Conservation (phyloP, 1,140 invertebrate species). For the Calosoma granatense region DNA sequence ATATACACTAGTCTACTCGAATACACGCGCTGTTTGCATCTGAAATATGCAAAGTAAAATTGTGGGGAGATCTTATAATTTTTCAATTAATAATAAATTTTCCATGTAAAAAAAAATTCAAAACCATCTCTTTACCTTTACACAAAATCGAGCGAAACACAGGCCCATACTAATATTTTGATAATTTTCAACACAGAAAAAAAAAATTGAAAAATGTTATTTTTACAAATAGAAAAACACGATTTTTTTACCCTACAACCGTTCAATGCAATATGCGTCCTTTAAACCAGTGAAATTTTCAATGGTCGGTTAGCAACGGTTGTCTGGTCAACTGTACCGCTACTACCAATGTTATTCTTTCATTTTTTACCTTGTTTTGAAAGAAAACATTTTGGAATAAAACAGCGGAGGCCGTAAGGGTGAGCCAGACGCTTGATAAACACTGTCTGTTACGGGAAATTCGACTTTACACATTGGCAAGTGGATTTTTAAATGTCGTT, state of each 20-base stretch:
- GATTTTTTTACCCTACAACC: constrained; percentile 10
- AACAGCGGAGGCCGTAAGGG: neutral
- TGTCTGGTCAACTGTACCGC: neutral
- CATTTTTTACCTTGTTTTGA: constrained; percentile 25
- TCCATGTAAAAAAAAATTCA: too few species aligned
- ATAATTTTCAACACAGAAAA: neutral
- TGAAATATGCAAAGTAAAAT: too few species aligned
- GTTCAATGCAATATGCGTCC: neutral
- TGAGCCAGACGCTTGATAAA: neutral
- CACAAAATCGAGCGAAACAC: too few species aligned
- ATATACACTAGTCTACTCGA: too few species aligned
- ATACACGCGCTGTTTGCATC: too few species aligned
- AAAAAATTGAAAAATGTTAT: constrained; percentile 17
- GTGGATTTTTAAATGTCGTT: neutral
- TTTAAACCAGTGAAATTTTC: neutral
- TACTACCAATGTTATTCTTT: constrained; percentile 22
- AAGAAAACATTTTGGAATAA: constrained; percentile 18
- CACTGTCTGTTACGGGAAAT: neutral
- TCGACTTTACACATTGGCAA: neutral
- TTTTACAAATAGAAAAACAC: constrained; percentile 17
- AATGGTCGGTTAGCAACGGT: neutral
- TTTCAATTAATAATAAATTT: too few species aligned
- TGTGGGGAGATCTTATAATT: too few species aligned
- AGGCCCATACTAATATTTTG: constrained; percentile 6
- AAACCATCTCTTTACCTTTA: too few species aligned